phyloP scores from a whole-genome alignment of 2,113 vertebrate species.

The Albula glossodonta region DNA sequence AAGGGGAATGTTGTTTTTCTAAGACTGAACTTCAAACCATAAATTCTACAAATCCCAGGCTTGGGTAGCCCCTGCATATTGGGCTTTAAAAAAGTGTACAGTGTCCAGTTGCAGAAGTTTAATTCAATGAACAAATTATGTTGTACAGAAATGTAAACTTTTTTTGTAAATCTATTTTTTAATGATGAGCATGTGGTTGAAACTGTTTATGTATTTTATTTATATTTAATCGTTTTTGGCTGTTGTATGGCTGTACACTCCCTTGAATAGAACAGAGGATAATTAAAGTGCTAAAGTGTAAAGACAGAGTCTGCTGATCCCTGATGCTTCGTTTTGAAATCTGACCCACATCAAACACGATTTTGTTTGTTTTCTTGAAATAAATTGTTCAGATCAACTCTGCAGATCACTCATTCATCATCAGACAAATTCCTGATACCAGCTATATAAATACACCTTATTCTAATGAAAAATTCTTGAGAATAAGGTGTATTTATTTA shows the following conservation, averaged over 20 bases:
- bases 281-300: constrained; percentile 3
- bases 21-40: neutral
- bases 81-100: neutral
- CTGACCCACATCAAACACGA: neutral
- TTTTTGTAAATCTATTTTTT: constrained; percentile 46
- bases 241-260: constrained; percentile 52
- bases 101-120: neutral
- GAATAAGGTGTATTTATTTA: too few relatives aligned
- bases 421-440: too few relatives aligned
- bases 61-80: neutral
- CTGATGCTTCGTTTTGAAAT: neutral
- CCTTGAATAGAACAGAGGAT: constrained; percentile 34
- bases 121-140: constrained; percentile 5
- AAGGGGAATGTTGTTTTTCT: neutral
- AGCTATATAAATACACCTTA: too few relatives aligned
- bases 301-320: neutral
- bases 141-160: constrained; percentile 38
- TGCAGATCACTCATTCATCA: too few relatives aligned
- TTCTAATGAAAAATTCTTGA: too few relatives aligned
- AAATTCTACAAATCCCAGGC: neutral
- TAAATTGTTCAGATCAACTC: too few relatives aligned
- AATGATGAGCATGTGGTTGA: constrained; percentile 52
- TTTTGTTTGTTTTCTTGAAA: neutral
- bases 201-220: constrained; percentile 53
- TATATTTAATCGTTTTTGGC: constrained; percentile 48